These are phyloP conservation scores for Bungarus multicinctus DNA, from an alignment of 2,113 vertebrate genomes.

Conservation along the genomic window DNA sequence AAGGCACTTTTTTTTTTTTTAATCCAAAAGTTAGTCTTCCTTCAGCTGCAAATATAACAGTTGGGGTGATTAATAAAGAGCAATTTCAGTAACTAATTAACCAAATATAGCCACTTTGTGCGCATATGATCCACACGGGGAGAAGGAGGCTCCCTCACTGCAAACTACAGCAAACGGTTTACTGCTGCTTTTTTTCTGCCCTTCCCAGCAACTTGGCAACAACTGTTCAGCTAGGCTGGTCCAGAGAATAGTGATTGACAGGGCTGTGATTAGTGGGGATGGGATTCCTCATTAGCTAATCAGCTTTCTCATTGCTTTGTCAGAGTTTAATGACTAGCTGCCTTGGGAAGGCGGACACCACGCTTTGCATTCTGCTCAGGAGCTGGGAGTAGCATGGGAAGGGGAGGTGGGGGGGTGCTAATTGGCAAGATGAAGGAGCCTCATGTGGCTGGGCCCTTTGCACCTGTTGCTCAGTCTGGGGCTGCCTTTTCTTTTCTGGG, in stretches of 20 bases:
- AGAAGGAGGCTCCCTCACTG: neutral
- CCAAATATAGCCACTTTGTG: neutral
- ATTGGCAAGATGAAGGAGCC: neutral
- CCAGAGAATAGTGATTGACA: slow-evolving; percentile 6
- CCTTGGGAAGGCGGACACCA: neutral
- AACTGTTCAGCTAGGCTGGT: neutral
- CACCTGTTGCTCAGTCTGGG: neutral
- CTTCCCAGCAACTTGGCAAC: neutral
- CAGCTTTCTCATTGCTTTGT: slow-evolving; percentile 12
- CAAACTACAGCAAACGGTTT: neutral
- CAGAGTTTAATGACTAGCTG: slow-evolving; percentile 12
- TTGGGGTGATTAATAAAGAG: slow-evolving; percentile 20
- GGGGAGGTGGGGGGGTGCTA: neutral
- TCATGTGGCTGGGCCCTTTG: neutral
- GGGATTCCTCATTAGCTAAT: slow-evolving; percentile 24
- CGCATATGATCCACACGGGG: neutral
- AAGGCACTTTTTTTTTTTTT: neutral
- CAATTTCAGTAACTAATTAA: slow-evolving; percentile 15
- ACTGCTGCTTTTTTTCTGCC: neutral
- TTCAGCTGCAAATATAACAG: slow-evolving; percentile 3
- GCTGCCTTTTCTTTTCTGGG: neutral
- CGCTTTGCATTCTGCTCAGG: slow-evolving; percentile 12
- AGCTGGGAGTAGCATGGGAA: neutral
- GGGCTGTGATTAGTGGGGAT: slow-evolving; percentile 11
- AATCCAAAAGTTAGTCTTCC: neutral